Conservation (phyloP, 2,113 vertebrate genomes). For the Hassar affinis region DNA sequence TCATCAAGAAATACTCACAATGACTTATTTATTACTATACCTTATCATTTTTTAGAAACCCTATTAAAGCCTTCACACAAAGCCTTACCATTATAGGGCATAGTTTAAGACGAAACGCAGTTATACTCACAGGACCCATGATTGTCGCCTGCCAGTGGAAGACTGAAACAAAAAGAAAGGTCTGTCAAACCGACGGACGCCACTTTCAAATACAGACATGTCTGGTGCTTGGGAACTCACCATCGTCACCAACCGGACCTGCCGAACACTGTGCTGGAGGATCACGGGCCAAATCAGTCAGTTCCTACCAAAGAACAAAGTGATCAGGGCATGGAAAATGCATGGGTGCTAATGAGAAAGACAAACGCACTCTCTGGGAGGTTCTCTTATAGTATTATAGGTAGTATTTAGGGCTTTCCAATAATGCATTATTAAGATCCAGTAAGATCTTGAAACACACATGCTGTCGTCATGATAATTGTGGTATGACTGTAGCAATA, state of each 20-base stretch:
- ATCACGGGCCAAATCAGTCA: slow-evolving; percentile 76
- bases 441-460: slow-evolving; percentile 22
- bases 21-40: no score
- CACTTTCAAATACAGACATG: not conserved
- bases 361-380: not conserved
- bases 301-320: slow-evolving; percentile 63
- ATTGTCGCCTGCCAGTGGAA: slow-evolving; percentile 78
- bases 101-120: not conserved
- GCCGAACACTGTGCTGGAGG: slow-evolving; percentile 78
- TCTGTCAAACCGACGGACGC: not conserved
- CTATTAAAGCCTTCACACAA: not conserved
- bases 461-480: slow-evolving; percentile 29
- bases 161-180: slow-evolving; percentile 33
- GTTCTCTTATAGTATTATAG: no score
- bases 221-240: slow-evolving; percentile 58
- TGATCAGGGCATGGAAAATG: not conserved
- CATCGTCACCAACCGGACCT: slow-evolving; percentile 76
- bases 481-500: slow-evolving; percentile 40
- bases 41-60: no score
- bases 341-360: no score
- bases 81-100: not conserved
- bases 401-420: not conserved
- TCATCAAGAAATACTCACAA: no score
- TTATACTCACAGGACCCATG: slow-evolving; percentile 76
- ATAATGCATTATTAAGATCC: not conserved